phyloP scores from a whole-genome alignment of 2,888 invertebrate species.

The Epirrita christyi region DNA sequence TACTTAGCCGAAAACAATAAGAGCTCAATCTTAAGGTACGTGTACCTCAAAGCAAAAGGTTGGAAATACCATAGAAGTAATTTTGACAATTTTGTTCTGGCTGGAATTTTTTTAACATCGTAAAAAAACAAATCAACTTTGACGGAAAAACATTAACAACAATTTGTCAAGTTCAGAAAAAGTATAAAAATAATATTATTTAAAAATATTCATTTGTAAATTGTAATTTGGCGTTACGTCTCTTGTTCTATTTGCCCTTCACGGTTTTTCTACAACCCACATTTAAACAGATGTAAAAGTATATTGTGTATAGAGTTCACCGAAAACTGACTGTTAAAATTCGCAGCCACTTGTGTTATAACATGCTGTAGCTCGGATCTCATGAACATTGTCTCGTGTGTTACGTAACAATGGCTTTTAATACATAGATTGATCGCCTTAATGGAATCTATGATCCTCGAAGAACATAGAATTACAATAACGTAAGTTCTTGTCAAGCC shows the following conservation, averaged over 20 bases:
- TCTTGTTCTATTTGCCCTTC: conserved; percentile 9
- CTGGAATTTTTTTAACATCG: too few relatives aligned
- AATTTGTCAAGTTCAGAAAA: conserved; percentile 34
- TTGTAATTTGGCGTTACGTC: conserved; percentile 40
- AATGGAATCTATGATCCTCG: conserved; percentile 39
- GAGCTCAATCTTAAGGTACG: too few relatives aligned
- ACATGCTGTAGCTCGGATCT: conserved; percentile 9
- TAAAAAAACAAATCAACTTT: too few relatives aligned
- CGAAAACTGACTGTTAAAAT: not conserved
- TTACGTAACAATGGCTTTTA: conserved; percentile 23
- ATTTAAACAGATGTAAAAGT: conserved; percentile 3
- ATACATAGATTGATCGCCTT: conserved; percentile 34
- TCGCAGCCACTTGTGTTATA: not conserved
- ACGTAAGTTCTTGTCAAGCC: conserved; percentile 37
- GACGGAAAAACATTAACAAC: too few relatives aligned
- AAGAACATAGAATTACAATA: conserved; percentile 27
- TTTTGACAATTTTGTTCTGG: too few relatives aligned
- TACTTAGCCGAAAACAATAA: too few relatives aligned
- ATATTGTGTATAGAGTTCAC: not conserved
- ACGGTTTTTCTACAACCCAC: conserved; percentile 1
- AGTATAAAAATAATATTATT: conserved; percentile 35
- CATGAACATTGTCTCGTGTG: conserved; percentile 13
- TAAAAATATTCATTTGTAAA: conserved; percentile 34
- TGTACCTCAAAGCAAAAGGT: too few relatives aligned
- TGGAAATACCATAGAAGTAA: too few relatives aligned